Evolutionary conservation across 2,797 vertebrate genomes (phyloP), one percentile per base, ranked within the genome.

Genomic region (Cryptoblepharus egeriae): DNA sequence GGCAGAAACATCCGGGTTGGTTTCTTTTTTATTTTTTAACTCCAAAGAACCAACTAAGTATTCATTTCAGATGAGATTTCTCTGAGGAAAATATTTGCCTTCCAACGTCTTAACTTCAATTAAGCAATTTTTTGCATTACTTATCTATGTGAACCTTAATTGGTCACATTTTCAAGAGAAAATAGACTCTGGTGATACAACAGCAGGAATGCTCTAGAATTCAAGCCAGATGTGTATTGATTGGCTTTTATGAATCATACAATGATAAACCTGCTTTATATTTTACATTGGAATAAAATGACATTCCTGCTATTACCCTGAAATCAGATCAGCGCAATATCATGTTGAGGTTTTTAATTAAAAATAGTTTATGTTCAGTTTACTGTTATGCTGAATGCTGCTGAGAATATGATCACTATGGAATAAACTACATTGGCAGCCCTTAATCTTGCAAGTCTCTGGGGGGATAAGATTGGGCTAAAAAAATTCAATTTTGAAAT

Each of bases 11-110:
- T 77, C 49, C 18, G 49, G 49, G 49, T 49, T 49, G 45, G 39
- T 49, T 49, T 13, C 45, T 49, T 49, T 85, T 65, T 63, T 72
- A n/a, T 60, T 55, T 83, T 76, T 37, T 22, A 86, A 61, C 57
- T 82, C 65, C 84, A 85, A 90, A 37, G 68, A 85, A 26, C 61
- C 85, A 72, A 72, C 83, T 81, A 80, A 84, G 86, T 55, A 74
- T 45, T 52, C 8, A 55, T 78, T 90, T 92, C 58, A 83, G 55
- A 84, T 84, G 37, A 37, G 28, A 73, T 89, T 89, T 90, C 80
- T 92, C 79, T 73, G 39, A 63, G 85, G 87, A 86, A 87, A 88
- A 86, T 85, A 87, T 82, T 91, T 90, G 70, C 74, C 87, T 85
- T 81, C 84, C 81, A 90, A 82, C 61, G 85, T 88, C 87, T 84